Evolutionary conservation across 2,888 invertebrate species (phyloP).

Genomic region (Liopterus haemorrhoidalis): DNA sequence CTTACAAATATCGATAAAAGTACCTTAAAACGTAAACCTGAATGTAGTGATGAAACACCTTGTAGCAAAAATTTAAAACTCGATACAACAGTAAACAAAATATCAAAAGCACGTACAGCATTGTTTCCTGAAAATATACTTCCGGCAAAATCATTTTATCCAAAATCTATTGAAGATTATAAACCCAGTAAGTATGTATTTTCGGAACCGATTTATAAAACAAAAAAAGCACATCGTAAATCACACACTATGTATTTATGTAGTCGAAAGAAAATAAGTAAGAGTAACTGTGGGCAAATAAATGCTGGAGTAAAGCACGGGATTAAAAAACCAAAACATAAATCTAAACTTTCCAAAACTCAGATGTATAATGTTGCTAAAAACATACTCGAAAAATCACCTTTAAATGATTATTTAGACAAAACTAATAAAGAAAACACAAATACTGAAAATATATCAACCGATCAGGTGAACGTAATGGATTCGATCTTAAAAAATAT

Average conservation of each 20-base stretch:
- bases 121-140: slow-evolving; percentile 46
- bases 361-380: slow-evolving; percentile 36
- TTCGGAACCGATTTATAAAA: slow-evolving; percentile 4
- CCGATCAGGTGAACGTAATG: slow-evolving; percentile 25
- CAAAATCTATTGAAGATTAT: slow-evolving; percentile 42
- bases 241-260: slow-evolving; percentile 32
- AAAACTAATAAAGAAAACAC: slow-evolving; percentile 29
- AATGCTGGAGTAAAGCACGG: slow-evolving; percentile 61
- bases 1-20: slow-evolving; percentile 22
- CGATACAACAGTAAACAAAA: slow-evolving; percentile 31
- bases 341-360: slow-evolving; percentile 34
- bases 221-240: slow-evolving; percentile 21
- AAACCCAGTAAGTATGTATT: slow-evolving; percentile 8
- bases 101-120: slow-evolving; percentile 42
- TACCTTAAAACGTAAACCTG: slow-evolving; percentile 26
- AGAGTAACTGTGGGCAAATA: slow-evolving; percentile 52
- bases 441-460: slow-evolving; percentile 21
- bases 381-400: slow-evolving; percentile 38
- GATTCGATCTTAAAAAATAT: slow-evolving; percentile 27
- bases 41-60: slow-evolving; percentile 23
- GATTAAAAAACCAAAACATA: slow-evolving; percentile 56
- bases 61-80: slow-evolving; percentile 28
- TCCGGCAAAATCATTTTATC: slow-evolving; percentile 53
- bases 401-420: slow-evolving; percentile 34
- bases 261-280: slow-evolving; percentile 41